Conservation (phyloP, 2,888 invertebrate genomes). For the Meteorus cinctellus region DNA sequence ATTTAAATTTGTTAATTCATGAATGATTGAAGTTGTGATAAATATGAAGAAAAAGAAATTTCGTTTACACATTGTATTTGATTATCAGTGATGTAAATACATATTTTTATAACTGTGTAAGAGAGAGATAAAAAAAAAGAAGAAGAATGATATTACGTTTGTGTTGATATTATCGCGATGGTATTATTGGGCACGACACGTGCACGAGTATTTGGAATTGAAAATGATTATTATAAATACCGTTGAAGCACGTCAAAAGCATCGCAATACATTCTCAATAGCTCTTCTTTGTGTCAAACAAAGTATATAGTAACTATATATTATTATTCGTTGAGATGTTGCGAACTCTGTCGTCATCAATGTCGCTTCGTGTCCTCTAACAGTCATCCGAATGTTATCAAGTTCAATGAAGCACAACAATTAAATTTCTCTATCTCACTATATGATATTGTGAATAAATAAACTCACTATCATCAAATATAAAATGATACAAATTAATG, state of each 20-base stretch:
- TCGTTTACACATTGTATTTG: too few species aligned
- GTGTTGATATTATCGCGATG: too few species aligned
- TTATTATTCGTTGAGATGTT: background rate
- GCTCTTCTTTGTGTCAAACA: background rate
- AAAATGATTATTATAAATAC: background rate
- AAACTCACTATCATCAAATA: background rate
- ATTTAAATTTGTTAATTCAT: too few species aligned
- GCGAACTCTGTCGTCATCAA: slow-evolving; percentile 28
- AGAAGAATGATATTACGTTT: too few species aligned
- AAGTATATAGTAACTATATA: background rate
- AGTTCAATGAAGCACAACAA: slow-evolving; percentile 31
- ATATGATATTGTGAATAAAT: background rate
- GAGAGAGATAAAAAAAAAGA: too few species aligned
- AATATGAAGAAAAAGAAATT: too few species aligned
- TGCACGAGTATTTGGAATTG: background rate
- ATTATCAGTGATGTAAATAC: too few species aligned
- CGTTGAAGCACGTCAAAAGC: background rate
- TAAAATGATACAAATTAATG: background rate
- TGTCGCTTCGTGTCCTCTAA: slow-evolving; percentile 31
- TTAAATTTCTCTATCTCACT: slow-evolving; percentile 22
- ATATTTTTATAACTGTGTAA: too few species aligned
- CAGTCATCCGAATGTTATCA: slow-evolving; percentile 33
- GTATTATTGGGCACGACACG: too few species aligned
- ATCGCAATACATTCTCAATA: background rate
- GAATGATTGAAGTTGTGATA: too few species aligned